Evolutionary conservation across 1,140 invertebrate species (phyloP), one percentile per base, ranked within the genome.

Genomic region (Drosophila insularis): DNA sequence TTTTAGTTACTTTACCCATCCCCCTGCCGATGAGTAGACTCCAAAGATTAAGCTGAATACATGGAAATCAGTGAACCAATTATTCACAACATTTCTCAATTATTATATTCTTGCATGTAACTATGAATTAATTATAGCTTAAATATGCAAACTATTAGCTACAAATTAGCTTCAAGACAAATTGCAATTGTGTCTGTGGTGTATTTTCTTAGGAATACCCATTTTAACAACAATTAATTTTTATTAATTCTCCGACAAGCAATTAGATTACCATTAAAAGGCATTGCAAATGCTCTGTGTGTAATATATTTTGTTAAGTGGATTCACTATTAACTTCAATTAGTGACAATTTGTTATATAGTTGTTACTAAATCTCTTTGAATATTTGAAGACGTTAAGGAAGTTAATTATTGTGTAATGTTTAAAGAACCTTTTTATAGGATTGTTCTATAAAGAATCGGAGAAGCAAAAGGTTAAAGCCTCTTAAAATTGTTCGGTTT

Each of bases 171-270:
- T 21, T 21, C 13, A 10, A 10, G 19, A 50, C 43, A 11, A 50
- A 50, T 19, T 50, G 43, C 43, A 50, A 50, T 50, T 50, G n/a
- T 50, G 43, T 50, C 43, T 50, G n/a, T 11, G 11, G 17, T 19
- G 6, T 19, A 8, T 2, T 50, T 50, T 50, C 43, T 19, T 21
- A 13, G 17, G 6, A 50, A 21, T 21, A 50, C 8, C 10, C 43
- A 21, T 50, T 21, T 50, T 11, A 50, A 21, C 10, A 19, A n/a
- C 17, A 50, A 50, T 50, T 50, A 21, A 50, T 14, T 19, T 46
- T 46, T 46, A 46, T 46, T 46, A 46, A 46, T 17, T 50, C 17
- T 21, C 17, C 8, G 43, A 50, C 43, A n/a, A 43, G 40, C 40
- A n/a, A 43, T 43, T 43, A 43, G 14, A 17, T 21, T 21, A 50